A percentile compares a stretch with the other conserved stretches of the same genome.
Evolutionary conservation across 2,113 vertebrate species (phyloP).

Genomic region (Paedocypris sp.): DNA sequence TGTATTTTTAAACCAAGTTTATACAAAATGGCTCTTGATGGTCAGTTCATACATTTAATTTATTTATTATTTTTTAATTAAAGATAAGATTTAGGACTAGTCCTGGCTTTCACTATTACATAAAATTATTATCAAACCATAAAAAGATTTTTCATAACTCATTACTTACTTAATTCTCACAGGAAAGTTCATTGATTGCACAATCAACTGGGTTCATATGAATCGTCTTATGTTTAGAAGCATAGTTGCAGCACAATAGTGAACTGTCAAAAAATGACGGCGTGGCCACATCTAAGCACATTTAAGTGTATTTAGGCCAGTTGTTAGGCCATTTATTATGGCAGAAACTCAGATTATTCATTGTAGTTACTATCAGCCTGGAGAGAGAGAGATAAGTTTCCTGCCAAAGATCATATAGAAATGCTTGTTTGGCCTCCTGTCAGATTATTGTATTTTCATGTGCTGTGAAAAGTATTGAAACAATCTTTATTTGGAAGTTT

Average conservation of each 20-base stretch:
- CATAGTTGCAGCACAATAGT: constrained; percentile 22
- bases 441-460: constrained; percentile 18
- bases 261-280: constrained; percentile 20
- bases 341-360: constrained; percentile 26
- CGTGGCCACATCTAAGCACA: constrained; percentile 9
- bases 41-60: too few species aligned
- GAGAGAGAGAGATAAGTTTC: constrained; percentile 1
- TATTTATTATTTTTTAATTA: too few species aligned
- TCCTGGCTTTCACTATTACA: too few species aligned
- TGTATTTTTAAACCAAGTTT: too few species aligned
- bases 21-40: too few species aligned
- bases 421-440: constrained; percentile 14
- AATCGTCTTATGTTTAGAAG: constrained; percentile 30
- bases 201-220: constrained; percentile 46
- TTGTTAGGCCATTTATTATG: constrained; percentile 28
- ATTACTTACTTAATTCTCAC: too few species aligned
- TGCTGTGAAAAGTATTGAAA: constrained; percentile 12
- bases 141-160: too few species aligned
- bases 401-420: constrained; percentile 16
- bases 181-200: constrained; percentile 51
- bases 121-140: too few species aligned
- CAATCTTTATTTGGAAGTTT: constrained; percentile 5
- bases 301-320: constrained; percentile 1
- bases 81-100: too few species aligned
- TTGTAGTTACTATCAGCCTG: constrained; percentile 9